Evolutionary conservation across 2,113 vertebrate species (phyloP).

Genomic region (Uria aalge): DNA sequence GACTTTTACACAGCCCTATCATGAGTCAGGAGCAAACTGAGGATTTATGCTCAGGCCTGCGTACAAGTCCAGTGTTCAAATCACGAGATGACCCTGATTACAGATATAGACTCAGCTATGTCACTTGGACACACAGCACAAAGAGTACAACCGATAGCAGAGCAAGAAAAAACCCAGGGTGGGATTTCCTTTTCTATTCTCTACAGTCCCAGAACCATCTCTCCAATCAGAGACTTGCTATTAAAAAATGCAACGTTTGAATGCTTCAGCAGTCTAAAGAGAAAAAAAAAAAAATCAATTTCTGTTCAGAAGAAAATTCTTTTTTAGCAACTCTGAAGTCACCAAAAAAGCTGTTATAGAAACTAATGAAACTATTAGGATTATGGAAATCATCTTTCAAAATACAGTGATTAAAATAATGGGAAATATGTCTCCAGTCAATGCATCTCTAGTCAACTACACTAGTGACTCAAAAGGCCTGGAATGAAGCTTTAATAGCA

Average conservation of each 20-base stretch:
- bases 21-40: neutral
- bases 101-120: neutral
- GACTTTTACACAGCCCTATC: neutral
- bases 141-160: neutral
- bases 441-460: neutral
- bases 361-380: neutral
- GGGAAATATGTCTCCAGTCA: neutral
- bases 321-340: neutral
- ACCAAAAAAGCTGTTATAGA: neutral
- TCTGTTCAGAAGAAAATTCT: neutral
- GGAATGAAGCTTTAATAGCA: neutral
- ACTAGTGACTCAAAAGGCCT: neutral
- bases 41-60: neutral
- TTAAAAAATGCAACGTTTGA: neutral
- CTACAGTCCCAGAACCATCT: neutral
- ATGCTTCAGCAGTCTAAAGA: neutral
- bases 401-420: neutral
- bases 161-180: neutral
- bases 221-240: neutral
- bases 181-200: constrained; percentile 8
- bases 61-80: neutral
- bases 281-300: neutral
- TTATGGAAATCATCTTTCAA: neutral
- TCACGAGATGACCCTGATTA: neutral
- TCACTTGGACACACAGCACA: neutral